Evolutionary conservation across 2,113 vertebrate species (phyloP).

Genomic region (Sus scrofa): DNA sequence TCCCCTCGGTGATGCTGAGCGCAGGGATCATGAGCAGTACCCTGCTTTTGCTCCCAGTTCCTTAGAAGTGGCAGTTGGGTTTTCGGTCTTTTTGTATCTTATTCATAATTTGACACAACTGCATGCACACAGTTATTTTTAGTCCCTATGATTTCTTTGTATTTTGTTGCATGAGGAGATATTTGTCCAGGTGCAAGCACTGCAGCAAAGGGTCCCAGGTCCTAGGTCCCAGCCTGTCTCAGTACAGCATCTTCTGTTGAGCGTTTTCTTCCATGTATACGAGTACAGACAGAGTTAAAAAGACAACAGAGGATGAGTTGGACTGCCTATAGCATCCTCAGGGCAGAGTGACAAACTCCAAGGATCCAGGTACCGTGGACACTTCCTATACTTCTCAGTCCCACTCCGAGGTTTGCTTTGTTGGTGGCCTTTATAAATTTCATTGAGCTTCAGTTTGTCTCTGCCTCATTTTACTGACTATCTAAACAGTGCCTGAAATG

Average conservation of each 20-base stretch:
- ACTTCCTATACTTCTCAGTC: neutral
- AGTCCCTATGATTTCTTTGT: too few species aligned
- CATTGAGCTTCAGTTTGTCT: constrained; percentile 15
- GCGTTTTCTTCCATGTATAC: neutral
- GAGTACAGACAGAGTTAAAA: neutral
- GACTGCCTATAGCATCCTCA: neutral
- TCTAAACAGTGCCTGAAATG: neutral
- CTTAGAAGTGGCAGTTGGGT: too few species aligned
- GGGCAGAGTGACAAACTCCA: neutral
- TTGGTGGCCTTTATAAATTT: neutral
- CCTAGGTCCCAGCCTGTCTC: too few species aligned
- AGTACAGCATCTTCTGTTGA: neutral
- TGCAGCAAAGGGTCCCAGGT: too few species aligned
- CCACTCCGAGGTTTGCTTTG: neutral
- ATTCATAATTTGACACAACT: too few species aligned
- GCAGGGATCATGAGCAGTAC: too few species aligned
- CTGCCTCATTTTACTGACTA: constrained; percentile 5
- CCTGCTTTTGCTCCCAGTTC: too few species aligned
- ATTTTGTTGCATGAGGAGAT: too few species aligned
- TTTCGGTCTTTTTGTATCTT: too few species aligned
- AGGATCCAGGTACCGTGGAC: neutral
- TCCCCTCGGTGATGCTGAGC: too few species aligned
- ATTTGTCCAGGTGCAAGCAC: too few species aligned
- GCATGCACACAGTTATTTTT: too few species aligned
- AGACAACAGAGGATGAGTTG: neutral